Evolutionary conservation across 2,888 invertebrate species (phyloP).

Genomic region (Pristionchus arcanus): DNA sequence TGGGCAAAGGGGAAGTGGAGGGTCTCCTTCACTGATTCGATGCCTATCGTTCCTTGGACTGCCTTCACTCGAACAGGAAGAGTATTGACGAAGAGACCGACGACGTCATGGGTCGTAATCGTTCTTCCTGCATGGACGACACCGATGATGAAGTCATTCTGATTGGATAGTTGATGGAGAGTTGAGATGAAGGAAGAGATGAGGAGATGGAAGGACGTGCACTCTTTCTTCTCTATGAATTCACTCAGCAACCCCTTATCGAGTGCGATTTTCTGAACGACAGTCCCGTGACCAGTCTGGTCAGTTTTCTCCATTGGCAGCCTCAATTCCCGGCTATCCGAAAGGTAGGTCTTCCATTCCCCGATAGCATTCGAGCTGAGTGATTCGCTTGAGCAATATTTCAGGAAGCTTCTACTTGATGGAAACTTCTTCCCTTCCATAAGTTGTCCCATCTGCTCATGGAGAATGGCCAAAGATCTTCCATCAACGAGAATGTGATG

Average conservation of each 20-base stretch:
- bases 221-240: background rate
- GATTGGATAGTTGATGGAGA: constrained; percentile 50
- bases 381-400: background rate
- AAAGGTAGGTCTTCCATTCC: background rate
- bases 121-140: constrained; percentile 68
- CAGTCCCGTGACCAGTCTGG: background rate
- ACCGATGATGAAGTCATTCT: constrained; percentile 61
- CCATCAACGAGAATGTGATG: constrained; percentile 48
- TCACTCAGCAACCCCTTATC: background rate
- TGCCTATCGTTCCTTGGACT: background rate
- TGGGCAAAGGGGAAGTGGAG: background rate
- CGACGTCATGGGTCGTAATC: constrained; percentile 58
- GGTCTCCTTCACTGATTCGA: background rate
- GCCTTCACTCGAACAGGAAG: constrained; percentile 59
- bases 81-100: constrained; percentile 72
- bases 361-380: background rate
- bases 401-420: background rate
- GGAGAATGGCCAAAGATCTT: constrained; percentile 34
- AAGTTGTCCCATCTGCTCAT: background rate
- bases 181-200: constrained; percentile 57
- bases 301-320: background rate
- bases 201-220: constrained; percentile 55
- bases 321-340: background rate
- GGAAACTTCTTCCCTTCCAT: background rate
- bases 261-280: background rate